Evolutionary conservation across 2,797 vertebrate species (phyloP).

Genomic region (Vultur gryphus): DNA sequence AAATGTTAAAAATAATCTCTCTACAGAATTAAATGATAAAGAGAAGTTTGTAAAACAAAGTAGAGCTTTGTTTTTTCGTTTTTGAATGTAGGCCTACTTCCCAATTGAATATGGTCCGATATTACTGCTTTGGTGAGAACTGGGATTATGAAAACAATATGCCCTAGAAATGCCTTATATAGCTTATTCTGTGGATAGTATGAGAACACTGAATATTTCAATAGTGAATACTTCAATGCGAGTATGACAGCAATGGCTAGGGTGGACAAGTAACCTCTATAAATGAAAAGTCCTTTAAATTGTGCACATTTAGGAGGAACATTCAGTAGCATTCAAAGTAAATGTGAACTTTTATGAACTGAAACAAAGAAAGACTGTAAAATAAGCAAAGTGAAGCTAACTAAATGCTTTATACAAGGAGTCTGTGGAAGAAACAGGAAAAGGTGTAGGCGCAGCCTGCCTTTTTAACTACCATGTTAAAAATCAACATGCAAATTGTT

Average conservation of each 20-base stretch:
- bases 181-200: not conserved
- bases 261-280: not conserved
- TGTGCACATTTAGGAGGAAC: not conserved
- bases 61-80: not conserved
- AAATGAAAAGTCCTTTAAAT: not conserved
- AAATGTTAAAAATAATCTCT: not conserved
- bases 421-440: not conserved
- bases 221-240: not conserved
- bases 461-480: not conserved
- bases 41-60: not conserved
- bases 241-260: not conserved
- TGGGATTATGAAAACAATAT: not conserved
- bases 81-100: not conserved
- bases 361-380: not conserved
- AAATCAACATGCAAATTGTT: not conserved
- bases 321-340: not conserved
- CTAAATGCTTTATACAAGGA: not conserved
- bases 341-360: not conserved
- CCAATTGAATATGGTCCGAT: not conserved
- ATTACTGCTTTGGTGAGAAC: not conserved
- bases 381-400: not conserved
- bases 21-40: not conserved
- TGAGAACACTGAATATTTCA: not conserved
- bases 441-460: not conserved
- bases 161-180: not conserved